Conservation (phyloP, 1,140 invertebrate species). For the Subanguina moxae region DNA sequence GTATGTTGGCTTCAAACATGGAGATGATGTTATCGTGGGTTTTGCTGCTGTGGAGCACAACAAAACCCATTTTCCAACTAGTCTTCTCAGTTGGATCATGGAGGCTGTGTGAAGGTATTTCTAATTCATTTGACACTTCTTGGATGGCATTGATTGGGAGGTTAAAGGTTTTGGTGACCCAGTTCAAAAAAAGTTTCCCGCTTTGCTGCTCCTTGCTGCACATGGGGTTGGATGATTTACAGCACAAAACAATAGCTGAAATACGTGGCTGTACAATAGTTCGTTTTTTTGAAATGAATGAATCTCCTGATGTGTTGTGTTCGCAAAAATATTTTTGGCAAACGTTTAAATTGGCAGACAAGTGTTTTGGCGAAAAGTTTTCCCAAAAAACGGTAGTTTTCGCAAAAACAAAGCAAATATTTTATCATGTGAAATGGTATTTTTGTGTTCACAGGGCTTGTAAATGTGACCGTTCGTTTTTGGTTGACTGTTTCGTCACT, state of each 20-base stretch:
- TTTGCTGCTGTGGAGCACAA: not conserved
- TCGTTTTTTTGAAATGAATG: no score
- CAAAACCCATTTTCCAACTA: not conserved
- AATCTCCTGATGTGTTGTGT: no score
- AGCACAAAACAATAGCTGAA: not conserved
- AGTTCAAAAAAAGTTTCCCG: not conserved
- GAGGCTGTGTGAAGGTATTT: not conserved
- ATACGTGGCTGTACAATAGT: not conserved
- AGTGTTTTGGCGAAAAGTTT: no score
- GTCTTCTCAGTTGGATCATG: not conserved
- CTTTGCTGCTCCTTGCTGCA: not conserved
- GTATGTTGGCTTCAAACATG: not conserved
- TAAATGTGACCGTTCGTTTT: no score
- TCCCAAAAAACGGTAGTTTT: no score
- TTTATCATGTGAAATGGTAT: no score
- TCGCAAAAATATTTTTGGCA: no score
- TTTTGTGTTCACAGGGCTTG: no score
- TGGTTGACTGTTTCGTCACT: no score
- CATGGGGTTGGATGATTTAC: not conserved
- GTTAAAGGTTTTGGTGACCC: conserved; percentile 1
- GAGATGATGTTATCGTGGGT: not conserved
- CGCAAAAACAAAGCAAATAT: no score
- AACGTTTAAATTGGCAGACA: no score
- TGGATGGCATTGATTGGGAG: not conserved
- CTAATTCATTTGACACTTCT: not conserved